These are phyloP conservation scores for Artibeus lituratus DNA, from an alignment of 2,797 vertebrate genomes.

Conservation along the genomic window DNA sequence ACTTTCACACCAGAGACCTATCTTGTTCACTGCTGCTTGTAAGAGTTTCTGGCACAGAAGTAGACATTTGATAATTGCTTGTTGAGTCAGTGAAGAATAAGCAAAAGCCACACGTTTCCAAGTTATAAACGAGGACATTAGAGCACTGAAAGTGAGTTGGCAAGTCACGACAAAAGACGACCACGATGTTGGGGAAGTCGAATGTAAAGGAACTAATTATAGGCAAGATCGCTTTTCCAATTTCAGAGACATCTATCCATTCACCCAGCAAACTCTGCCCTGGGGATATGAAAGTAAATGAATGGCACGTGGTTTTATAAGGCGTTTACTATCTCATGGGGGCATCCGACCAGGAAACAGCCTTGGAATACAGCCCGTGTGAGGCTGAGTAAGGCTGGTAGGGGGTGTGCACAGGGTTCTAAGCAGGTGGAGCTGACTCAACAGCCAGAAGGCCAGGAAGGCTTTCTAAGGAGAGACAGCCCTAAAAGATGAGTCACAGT, in stretches of 20 bases:
- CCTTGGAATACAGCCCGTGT: not conserved
- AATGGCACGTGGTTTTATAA: not conserved
- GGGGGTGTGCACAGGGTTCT: fast-evolving
- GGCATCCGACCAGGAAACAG: not conserved
- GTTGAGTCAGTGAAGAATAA: not conserved
- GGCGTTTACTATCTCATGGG: not conserved
- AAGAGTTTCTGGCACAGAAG: not conserved
- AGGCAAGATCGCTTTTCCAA: not conserved
- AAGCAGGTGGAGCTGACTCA: not conserved
- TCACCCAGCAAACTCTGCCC: not conserved
- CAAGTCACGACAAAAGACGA: not conserved
- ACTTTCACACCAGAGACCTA: not conserved
- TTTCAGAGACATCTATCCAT: not conserved
- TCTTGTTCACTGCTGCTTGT: not conserved
- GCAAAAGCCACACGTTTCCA: not conserved
- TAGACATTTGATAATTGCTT: not conserved
- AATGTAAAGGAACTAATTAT: not conserved
- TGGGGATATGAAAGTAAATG: not conserved
- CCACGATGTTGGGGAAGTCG: not conserved
- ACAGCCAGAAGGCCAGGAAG: not conserved
- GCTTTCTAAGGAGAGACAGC: not conserved
- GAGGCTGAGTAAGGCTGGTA: not conserved
- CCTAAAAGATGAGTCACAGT: not conserved
- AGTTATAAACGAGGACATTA: not conserved
- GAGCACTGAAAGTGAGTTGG: not conserved